Conservation (phyloP, 2,113 vertebrate genomes). For the Phalacrocorax pelagicus region DNA sequence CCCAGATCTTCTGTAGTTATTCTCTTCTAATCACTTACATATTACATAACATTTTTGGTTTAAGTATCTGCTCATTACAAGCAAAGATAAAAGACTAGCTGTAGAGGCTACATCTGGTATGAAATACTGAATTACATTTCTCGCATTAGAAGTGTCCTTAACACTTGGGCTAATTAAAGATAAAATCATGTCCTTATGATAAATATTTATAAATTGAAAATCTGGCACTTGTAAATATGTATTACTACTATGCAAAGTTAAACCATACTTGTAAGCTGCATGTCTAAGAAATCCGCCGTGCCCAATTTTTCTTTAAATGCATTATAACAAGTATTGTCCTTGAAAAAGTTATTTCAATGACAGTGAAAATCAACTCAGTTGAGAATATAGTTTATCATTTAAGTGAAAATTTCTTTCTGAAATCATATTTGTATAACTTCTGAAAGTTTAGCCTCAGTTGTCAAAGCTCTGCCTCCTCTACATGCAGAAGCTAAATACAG, state of each 20-base stretch:
- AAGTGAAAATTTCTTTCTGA: not conserved
- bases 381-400: not conserved
- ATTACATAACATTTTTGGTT: not conserved
- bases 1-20: not conserved
- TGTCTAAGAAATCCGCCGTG: not conserved
- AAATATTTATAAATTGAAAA: conserved; percentile 80
- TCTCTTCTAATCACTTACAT: not conserved
- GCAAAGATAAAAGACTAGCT: conserved; percentile 64
- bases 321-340: not conserved
- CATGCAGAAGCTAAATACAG: not conserved
- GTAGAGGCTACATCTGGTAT: conserved; percentile 70
- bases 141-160: conserved; percentile 78
- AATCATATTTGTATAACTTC: not conserved
- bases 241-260: conserved; percentile 26
- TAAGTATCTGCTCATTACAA: conserved; percentile 34
- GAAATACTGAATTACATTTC: conserved; percentile 68
- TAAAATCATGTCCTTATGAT: conserved; percentile 74
- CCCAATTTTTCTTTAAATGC: not conserved
- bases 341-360: not conserved
- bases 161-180: conserved; percentile 81
- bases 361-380: not conserved
- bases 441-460: not conserved
- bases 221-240: conserved; percentile 62
- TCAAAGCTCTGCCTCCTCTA: not conserved
- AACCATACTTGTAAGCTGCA: not conserved